Evolutionary conservation across 2,797 vertebrate species (phyloP).

Genomic region (Sebastolobus alascanus): DNA sequence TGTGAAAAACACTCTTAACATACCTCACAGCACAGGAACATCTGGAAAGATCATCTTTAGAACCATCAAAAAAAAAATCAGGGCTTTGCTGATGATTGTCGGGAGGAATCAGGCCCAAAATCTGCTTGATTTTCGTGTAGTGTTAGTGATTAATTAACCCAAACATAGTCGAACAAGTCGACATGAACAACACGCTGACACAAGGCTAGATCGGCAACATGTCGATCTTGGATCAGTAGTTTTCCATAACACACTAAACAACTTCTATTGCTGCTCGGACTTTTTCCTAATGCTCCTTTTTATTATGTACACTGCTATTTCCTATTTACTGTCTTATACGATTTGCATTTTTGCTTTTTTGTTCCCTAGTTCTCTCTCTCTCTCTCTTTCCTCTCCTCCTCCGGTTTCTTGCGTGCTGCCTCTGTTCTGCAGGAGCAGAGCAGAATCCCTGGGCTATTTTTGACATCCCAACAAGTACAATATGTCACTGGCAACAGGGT

Average conservation of each 20-base stretch:
- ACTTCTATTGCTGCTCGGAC: background rate
- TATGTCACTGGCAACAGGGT: slow-evolving; percentile 47
- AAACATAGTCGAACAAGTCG: background rate
- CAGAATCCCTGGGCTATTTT: slow-evolving; percentile 50
- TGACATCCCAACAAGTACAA: slow-evolving; percentile 50
- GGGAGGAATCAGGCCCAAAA: no score
- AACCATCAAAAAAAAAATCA: no score
- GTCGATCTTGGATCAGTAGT: background rate
- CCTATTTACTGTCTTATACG: background rate
- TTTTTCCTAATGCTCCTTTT: background rate
- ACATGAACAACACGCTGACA: background rate
- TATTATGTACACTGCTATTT: background rate
- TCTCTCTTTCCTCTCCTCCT: slow-evolving; percentile 4
- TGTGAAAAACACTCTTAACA: no score
- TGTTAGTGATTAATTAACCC: no score
- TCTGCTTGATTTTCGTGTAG: no score
- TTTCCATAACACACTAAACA: background rate
- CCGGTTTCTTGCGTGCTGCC: background rate
- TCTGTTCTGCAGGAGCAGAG: slow-evolving; percentile 31
- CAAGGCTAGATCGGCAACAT: background rate
- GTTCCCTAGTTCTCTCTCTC: background rate
- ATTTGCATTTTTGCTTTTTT: slow-evolving; percentile 19
- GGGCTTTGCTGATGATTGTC: no score
- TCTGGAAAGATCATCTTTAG: no score
- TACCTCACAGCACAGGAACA: no score